Evolutionary conservation across 2,888 invertebrate species (phyloP).

Genomic region (Caenorhabditis sulstoni): DNA sequence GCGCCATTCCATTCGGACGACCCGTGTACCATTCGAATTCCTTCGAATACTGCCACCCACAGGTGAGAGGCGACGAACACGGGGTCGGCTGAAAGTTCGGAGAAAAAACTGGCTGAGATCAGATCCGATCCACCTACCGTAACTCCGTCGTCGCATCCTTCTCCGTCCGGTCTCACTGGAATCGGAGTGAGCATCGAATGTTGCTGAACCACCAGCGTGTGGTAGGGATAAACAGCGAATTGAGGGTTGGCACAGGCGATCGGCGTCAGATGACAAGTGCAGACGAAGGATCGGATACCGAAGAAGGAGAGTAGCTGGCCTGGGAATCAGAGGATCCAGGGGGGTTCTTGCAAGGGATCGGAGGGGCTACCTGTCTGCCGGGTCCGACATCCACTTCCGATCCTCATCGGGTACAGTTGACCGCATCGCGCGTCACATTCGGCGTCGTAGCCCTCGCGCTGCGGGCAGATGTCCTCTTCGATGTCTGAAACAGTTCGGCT

Average conservation of each 20-base stretch:
- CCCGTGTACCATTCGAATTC: constrained; percentile 65
- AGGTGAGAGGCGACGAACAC: constrained; percentile 16
- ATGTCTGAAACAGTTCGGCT: constrained; percentile 69
- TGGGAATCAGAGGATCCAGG: constrained; percentile 9
- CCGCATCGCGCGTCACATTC: constrained; percentile 68
- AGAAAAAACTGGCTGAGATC: not conserved
- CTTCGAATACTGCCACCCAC: constrained; percentile 62
- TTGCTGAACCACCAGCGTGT: constrained; percentile 42
- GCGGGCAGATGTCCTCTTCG: constrained; percentile 70
- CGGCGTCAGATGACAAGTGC: constrained; percentile 63
- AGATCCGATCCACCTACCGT: no score
- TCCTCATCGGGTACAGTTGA: constrained; percentile 59
- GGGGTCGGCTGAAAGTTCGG: constrained; percentile 36
- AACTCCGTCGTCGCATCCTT: no score
- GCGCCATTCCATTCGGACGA: constrained; percentile 43
- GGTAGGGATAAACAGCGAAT: constrained; percentile 56
- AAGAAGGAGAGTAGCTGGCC: constrained; percentile 71
- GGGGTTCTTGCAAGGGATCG: not conserved
- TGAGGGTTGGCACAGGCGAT: constrained; percentile 61
- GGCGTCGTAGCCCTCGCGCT: constrained; percentile 68
- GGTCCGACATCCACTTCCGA: constrained; percentile 61
- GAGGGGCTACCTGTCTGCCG: constrained; percentile 60
- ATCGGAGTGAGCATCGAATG: constrained; percentile 41
- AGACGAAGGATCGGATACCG: constrained; percentile 69
- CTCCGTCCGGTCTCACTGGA: no score